A percentile compares a stretch with the other conserved stretches of the same genome.
Conservation (phyloP, 2,888 invertebrate species). For the Augochlorella aurata region DNA sequence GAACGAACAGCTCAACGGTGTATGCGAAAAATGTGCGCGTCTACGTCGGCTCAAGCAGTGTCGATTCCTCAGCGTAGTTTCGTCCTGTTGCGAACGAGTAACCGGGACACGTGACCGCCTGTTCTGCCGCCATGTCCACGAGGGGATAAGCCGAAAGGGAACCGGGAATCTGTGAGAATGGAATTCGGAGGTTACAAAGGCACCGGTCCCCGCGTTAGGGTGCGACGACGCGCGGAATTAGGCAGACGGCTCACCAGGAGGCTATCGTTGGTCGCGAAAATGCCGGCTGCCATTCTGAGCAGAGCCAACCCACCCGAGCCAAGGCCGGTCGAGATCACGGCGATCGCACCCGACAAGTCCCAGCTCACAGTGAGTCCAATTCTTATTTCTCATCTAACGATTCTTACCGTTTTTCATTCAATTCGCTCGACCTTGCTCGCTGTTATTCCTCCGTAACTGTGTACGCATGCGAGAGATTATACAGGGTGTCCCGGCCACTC, state of each 20-base stretch:
- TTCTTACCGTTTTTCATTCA: background rate
- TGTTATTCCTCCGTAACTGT: background rate
- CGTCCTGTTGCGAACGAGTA: slow-evolving; percentile 9
- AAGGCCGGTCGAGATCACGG: slow-evolving; percentile 85
- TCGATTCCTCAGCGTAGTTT: background rate
- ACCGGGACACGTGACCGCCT: background rate
- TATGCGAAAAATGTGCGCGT: slow-evolving; percentile 21
- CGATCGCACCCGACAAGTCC: slow-evolving; percentile 86
- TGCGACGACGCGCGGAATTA: slow-evolving; percentile 82
- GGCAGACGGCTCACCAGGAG: slow-evolving; percentile 85
- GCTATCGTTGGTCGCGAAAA: slow-evolving; percentile 84
- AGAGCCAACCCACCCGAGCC: slow-evolving; percentile 81
- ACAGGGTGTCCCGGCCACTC: background rate
- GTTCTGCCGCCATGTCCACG: slow-evolving; percentile 40
- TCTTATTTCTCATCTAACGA: background rate
- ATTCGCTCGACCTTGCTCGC: background rate
- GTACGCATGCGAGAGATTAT: background rate
- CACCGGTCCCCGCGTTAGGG: slow-evolving; percentile 75
- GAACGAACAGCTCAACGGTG: slow-evolving; percentile 9
- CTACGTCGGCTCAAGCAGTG: background rate
- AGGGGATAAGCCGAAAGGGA: slow-evolving; percentile 37
- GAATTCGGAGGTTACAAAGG: slow-evolving; percentile 78
- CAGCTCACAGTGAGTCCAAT: slow-evolving; percentile 84
- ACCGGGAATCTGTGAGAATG: slow-evolving; percentile 70
- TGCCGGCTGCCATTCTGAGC: slow-evolving; percentile 84